These are phyloP conservation scores for Aphis craccivora DNA, from an alignment of 1,140 invertebrate species.

Conservation along the genomic window DNA sequence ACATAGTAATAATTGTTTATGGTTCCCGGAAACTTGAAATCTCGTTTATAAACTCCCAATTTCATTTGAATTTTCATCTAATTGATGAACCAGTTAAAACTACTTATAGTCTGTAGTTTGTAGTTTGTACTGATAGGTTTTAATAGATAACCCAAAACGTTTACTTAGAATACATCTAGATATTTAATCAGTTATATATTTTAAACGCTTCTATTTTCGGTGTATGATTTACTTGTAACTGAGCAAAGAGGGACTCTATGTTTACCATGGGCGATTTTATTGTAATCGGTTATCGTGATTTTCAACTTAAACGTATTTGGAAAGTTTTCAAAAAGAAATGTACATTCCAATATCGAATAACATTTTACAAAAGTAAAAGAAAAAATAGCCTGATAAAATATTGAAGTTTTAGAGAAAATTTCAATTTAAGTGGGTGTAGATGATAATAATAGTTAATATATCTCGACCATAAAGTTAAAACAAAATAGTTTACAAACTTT, in stretches of 20 bases:
- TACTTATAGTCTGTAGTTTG: not conserved
- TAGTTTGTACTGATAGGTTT: not conserved
- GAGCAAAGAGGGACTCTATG: not conserved
- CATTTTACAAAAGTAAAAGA: not conserved
- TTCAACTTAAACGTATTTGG: not conserved
- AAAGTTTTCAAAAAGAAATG: not conserved
- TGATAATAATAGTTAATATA: not conserved
- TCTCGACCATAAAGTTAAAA: not conserved
- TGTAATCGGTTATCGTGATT: not conserved
- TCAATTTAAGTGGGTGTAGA: not conserved
- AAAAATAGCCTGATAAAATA: not conserved
- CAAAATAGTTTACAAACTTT: conserved; percentile 30
- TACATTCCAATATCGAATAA: not conserved
- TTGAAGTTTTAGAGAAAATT: not conserved
- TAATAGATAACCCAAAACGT: not conserved
- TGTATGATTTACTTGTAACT: not conserved
- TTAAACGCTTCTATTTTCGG: not conserved
- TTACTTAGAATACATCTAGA: not conserved
- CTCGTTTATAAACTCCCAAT: not conserved
- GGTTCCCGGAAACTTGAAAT: not conserved
- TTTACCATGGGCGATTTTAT: not conserved
- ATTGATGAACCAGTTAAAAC: not conserved
- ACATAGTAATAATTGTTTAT: not conserved
- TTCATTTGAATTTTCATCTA: not conserved
- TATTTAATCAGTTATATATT: not conserved